Evolutionary conservation across 2,113 vertebrate genomes (phyloP), one percentile per base, ranked within the genome.

Genomic region (Pitta sordida): DNA sequence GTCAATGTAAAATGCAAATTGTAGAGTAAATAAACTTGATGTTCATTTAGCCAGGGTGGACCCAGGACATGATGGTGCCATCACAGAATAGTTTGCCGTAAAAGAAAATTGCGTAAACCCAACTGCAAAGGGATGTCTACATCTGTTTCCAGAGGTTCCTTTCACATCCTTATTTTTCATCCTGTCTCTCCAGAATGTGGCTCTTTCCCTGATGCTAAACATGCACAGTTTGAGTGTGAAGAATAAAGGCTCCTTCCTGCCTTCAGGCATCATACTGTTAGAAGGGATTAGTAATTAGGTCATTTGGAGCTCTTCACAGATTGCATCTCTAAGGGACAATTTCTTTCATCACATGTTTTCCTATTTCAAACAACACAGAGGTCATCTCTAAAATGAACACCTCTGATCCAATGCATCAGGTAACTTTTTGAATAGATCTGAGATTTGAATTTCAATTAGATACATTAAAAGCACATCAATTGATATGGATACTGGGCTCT

Each of bases 321-420:
- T 70, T 94, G 48, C 60, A 79, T 44, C 81, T 86, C 93, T 63
- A 68, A 90, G 74, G 46, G 56, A 64, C 46, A 84, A 76, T 58
- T 77, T 93, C 56, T 93, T 69, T 82, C 67, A 94, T 88, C 73
- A 43, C 36, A 60, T 30, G 15, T 96, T 92, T 96, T 95, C 91
- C 3, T 5, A 13, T 71, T 82, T 87, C 46, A 74, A 59, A 53
- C 20, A 86, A 81, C 34, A 27, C 36, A 75, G 83, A 81, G 77
- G 88, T 89, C 88, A 86, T 41, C 70, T 83, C 70, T 93, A 69
- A 53, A 93, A 90, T 21, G 68, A 94, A 36, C 44, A 73, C 76
- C 30, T 76, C 78, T 94, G 93, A 95, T 93, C 75, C 81, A 76
- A 24, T 30, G 83, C 71, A 67, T 75, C 68, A 70, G 60, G 79